These are phyloP conservation scores for Macrosteles quadrilineatus DNA, from an alignment of 1,140 invertebrate species.

Conservation along the genomic window DNA sequence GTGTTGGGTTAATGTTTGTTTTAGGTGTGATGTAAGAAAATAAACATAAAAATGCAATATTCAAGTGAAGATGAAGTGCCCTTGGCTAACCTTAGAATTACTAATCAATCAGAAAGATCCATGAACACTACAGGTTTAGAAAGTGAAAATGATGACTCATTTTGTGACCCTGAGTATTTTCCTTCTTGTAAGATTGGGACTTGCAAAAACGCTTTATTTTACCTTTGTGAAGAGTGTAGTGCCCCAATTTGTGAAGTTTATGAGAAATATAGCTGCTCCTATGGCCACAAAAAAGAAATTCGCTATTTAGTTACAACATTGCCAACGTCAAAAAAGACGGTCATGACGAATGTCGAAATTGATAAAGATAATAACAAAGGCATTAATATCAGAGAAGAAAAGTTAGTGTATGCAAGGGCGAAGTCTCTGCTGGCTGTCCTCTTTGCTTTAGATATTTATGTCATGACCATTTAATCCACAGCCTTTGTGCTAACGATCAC, in stretches of 20 bases:
- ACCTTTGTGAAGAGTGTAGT: not conserved
- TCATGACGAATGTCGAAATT: too few relatives aligned
- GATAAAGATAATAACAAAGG: too few relatives aligned
- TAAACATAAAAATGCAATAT: not conserved
- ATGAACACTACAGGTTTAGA: not conserved
- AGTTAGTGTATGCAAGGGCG: not conserved
- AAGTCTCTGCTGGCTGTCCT: not conserved
- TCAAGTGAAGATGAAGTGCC: slow-evolving; percentile 5
- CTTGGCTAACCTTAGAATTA: not conserved
- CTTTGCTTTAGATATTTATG: not conserved
- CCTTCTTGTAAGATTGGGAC: not conserved
- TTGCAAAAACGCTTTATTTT: not conserved
- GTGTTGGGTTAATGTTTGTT: not conserved
- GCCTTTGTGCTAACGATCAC: not conserved
- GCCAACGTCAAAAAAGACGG: not conserved
- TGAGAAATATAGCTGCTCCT: not conserved
- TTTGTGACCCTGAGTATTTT: slow-evolving; percentile 12
- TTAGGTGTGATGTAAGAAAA: not conserved
- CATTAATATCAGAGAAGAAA: not conserved
- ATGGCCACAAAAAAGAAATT: slow-evolving; percentile 1
- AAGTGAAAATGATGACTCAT: not conserved
- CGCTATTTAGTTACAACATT: not conserved
- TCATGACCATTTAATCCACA: slow-evolving; percentile 3
- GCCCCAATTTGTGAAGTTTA: not conserved
- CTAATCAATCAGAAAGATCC: not conserved